Conservation (phyloP, 2,113 vertebrate species). For the Eretmochelys imbricata region DNA sequence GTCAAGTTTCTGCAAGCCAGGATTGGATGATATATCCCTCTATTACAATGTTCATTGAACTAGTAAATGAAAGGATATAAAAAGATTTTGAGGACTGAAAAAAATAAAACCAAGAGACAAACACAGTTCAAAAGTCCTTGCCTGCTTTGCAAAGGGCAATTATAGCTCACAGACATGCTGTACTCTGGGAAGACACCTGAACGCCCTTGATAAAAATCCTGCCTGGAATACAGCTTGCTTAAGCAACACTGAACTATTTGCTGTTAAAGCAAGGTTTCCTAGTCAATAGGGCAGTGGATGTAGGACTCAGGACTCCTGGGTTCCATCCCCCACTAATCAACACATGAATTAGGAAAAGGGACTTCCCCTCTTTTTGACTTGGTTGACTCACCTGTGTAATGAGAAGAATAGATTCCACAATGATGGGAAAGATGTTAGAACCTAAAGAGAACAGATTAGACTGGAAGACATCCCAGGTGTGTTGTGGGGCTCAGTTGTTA, state of each 20-base stretch:
- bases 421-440: neutral
- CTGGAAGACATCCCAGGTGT: neutral
- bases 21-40: neutral
- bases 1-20: neutral
- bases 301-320: neutral
- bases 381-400: neutral
- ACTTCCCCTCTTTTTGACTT: neutral
- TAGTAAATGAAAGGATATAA: neutral
- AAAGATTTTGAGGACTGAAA: neutral
- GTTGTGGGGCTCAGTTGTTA: neutral
- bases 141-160: neutral
- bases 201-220: neutral
- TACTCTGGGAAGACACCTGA: neutral
- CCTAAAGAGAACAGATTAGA: neutral
- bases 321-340: neutral
- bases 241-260: neutral
- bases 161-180: neutral
- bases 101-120: conserved; percentile 1
- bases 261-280: neutral
- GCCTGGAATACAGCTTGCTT: neutral
- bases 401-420: neutral
- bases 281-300: neutral
- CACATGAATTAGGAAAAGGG: neutral
- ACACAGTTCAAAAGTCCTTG: neutral
- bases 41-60: fast-evolving